Conservation (phyloP, 2,113 vertebrate species). For the Podilymbus podiceps region DNA sequence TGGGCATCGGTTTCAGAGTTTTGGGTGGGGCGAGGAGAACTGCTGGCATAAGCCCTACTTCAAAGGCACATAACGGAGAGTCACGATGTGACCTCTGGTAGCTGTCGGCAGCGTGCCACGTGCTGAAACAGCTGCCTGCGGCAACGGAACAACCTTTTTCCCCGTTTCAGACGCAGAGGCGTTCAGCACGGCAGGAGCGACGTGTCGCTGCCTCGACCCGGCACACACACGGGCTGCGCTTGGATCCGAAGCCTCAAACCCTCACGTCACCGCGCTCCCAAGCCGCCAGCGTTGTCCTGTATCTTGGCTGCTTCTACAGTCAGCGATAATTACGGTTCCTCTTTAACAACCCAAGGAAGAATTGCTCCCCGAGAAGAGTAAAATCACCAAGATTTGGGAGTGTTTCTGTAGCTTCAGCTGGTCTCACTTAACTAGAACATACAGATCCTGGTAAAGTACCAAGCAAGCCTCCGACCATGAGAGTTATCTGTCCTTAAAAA, state of each 20-base stretch:
- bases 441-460: neutral
- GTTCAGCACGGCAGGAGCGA: neutral
- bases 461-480: fast-evolving
- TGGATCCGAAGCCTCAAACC: neutral
- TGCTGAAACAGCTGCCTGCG: neutral
- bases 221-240: neutral
- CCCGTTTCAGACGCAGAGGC: fast-evolving
- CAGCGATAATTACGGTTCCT: neutral
- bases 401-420: neutral
- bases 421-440: neutral
- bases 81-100: neutral
- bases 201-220: fast-evolving
- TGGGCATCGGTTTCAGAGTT: neutral
- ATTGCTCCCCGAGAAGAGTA: neutral
- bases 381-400: fast-evolving
- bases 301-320: neutral
- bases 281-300: neutral
- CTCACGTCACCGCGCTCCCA: fast-evolving
- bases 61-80: neutral
- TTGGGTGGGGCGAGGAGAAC: neutral
- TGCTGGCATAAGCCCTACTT: neutral
- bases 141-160: neutral
- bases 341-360: neutral
- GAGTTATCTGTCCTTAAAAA: neutral
- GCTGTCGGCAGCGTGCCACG: neutral